A percentile compares a stretch with the other conserved stretches of the same genome.
These are phyloP conservation scores for Drosophila peninsularis DNA, from an alignment of 2,888 invertebrate species.

Conservation along the genomic window DNA sequence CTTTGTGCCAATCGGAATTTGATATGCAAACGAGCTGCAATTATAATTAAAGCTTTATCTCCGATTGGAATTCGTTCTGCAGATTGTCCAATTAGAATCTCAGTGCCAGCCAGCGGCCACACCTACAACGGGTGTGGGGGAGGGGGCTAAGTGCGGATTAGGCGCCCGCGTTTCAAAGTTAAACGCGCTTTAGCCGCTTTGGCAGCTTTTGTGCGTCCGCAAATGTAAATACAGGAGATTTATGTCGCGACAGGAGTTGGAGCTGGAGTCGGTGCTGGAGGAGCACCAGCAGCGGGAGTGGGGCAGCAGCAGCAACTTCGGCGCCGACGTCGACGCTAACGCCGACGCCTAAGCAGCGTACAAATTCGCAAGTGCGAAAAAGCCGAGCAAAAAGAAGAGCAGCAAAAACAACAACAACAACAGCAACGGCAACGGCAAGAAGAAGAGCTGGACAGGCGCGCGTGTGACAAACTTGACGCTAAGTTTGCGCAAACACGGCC, in stretches of 20 bases:
- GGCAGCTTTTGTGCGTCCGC: conserved; percentile 71
- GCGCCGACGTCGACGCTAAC: conserved; percentile 18
- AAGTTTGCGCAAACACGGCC: conserved; percentile 69
- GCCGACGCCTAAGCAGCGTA: conserved; percentile 39
- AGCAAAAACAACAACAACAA: conserved; percentile 10
- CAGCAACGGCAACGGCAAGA: conserved; percentile 5
- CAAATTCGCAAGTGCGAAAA: conserved; percentile 71
- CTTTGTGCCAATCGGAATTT: neutral
- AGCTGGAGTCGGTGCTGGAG: neutral
- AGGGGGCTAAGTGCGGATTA: neutral
- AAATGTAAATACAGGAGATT: conserved; percentile 69
- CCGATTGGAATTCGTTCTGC: neutral
- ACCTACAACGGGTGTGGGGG: neutral
- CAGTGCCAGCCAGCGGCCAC: conserved; percentile 3
- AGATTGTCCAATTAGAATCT: neutral
- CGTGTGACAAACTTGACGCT: conserved; percentile 80
- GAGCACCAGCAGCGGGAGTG: conserved; percentile 8
- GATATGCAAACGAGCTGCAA: neutral
- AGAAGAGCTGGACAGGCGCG: conserved; percentile 41
- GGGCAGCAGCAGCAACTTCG: conserved; percentile 5
- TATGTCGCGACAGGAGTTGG: conserved; percentile 39
- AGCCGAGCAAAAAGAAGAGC: conserved; percentile 48
- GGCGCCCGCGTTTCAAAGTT: conserved; percentile 28
- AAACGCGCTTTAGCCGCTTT: conserved; percentile 59
- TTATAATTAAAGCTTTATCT: neutral